A percentile compares a stretch with the other conserved stretches of the same genome.
Evolutionary conservation across 2,888 invertebrate genomes (phyloP).

Genomic region (Pterobdella sp.): DNA sequence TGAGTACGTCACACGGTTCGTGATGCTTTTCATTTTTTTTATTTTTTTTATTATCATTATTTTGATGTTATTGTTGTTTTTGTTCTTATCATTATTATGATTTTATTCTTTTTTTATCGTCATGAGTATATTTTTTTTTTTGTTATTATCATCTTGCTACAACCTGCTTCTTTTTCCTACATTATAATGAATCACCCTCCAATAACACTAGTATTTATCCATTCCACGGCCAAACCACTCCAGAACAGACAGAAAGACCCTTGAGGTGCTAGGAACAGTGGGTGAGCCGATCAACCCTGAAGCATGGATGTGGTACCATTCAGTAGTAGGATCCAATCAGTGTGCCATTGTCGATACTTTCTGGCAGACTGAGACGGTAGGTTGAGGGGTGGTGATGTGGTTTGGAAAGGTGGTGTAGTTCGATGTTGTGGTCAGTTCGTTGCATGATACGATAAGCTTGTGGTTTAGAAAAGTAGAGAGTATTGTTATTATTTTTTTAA

Average conservation of each 20-base stretch:
- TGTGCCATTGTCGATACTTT: constrained; percentile 91
- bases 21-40: not conserved
- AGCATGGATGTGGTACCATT: constrained; percentile 92
- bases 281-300: constrained; percentile 98
- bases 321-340: constrained; percentile 51
- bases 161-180: no score
- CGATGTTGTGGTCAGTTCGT: not conserved
- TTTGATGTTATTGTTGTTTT: not conserved
- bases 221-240: not conserved
- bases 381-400: constrained; percentile 27
- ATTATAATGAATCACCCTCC: no score
- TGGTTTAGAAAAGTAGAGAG: not conserved
- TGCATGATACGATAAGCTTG: not conserved
- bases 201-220: no score
- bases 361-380: constrained; percentile 93
- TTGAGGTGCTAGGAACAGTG: constrained; percentile 82
- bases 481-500: not conserved
- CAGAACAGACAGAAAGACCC: constrained; percentile 56
- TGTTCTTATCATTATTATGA: not conserved
- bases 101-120: no score
- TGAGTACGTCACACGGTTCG: constrained; percentile 66
- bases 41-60: not conserved
- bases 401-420: not conserved
- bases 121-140: no score
- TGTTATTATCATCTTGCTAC: no score